Conservation (phyloP, 1,140 invertebrate genomes). For the Brevipalpus yothersi region DNA sequence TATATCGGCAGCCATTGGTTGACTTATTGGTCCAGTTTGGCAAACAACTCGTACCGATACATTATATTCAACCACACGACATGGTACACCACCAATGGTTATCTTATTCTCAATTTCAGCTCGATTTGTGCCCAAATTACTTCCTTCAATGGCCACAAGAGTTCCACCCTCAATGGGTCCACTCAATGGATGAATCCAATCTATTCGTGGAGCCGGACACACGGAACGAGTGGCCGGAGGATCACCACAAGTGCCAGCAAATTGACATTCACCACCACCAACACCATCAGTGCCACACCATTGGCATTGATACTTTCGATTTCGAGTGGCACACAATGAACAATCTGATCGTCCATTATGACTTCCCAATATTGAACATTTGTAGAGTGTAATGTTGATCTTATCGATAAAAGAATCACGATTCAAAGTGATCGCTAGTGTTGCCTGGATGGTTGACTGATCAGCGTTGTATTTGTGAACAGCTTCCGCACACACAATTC, state of each 20-base stretch:
- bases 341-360: slow-evolving; percentile 77
- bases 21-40: slow-evolving; percentile 40
- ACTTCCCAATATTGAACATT: slow-evolving; percentile 73
- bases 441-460: slow-evolving; percentile 27
- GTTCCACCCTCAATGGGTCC: slow-evolving; percentile 85
- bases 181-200: slow-evolving; percentile 8
- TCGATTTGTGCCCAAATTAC: slow-evolving; percentile 69
- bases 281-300: slow-evolving; percentile 67
- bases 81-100: slow-evolving; percentile 63
- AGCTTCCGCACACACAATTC: not conserved
- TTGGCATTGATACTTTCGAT: slow-evolving; percentile 55
- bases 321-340: slow-evolving; percentile 63
- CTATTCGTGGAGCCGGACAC: not conserved
- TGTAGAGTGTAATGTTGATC: slow-evolving; percentile 65
- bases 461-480: slow-evolving; percentile 1
- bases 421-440: slow-evolving; percentile 77
- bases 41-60: slow-evolving; percentile 76
- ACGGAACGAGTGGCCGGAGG: not conserved
- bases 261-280: not conserved
- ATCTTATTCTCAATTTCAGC: slow-evolving; percentile 76
- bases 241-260: slow-evolving; percentile 31
- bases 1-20: slow-evolving; percentile 48
- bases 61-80: slow-evolving; percentile 61
- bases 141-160: slow-evolving; percentile 75
- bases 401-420: slow-evolving; percentile 70